Evolutionary conservation across 2,888 invertebrate species (phyloP), one percentile per base, ranked within the genome.

Genomic region (Listrodromus nycthemerus): DNA sequence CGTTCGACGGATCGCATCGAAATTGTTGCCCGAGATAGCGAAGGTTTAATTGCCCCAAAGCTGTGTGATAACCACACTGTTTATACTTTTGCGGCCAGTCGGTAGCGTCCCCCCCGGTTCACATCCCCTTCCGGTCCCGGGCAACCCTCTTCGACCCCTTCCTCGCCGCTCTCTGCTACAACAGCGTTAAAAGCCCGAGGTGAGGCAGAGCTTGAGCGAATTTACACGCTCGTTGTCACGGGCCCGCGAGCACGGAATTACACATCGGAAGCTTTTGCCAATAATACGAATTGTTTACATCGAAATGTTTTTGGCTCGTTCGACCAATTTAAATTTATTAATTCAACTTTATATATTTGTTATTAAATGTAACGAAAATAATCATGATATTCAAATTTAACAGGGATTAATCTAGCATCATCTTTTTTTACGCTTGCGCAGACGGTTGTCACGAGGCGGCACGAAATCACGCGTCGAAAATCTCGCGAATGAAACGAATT

Each of bases 171-270:
- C 45, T 8, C 67, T 61, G 45, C 61, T 8, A 27, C 66, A 79
- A 75, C 75, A 50, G 30, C 63, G 66, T 71, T 66, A n/a, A 67
- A 80, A 21, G n/a, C 58, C 67, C 71, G 69, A 21, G 65, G 37
- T 37, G 33, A 50, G 41, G 21, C 48, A 33, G 30, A 83, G 77
- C 77, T 87, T 80, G 83, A 79, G 73, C 86, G 79, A 87, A 88
- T 89, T 88, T 87, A 86, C 86, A 87, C 73, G 66, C 85, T 80
- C 86, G 85, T 86, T 86, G 86, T 85, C 82, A 85, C 86, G 86
- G 85, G 79, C 80, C 82, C 85, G 75, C 85, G 81, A 85, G 79
- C 82, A 79, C 82, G 79, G 78, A 85, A 86, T 83, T 84, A 70
- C 66, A 21, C 50, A 24, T 48, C 71, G 70, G 37, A 24, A 67